Base-by-base conservation (phyloP, 2,797 vertebrate genomes). In the Pseudochirops corinnae region DNA sequence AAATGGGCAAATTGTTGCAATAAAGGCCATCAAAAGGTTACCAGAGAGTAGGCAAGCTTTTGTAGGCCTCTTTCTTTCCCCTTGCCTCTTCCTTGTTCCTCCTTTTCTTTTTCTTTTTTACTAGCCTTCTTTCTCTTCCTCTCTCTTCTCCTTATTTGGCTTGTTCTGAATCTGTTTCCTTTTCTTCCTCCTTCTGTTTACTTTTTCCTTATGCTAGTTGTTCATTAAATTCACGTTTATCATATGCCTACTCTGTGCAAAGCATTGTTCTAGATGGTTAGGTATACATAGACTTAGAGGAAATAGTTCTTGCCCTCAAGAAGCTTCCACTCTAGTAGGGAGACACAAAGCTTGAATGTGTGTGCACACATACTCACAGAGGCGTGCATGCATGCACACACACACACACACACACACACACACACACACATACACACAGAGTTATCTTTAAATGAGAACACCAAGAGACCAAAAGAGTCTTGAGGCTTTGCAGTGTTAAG, bases 1-100 rank as follows among this genome's bases (percentile, higher is more conserved):
- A 98, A 95, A 55, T 96, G 91, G 60, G 96, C 18, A 0, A 96
- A 87, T 94, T 97, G 97, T 97, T 97, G 97, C 96, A 97, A 96
- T 97, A 95, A 97, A 82, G 94, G 92, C 96, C 95, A 95, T 93
- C 93, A 56, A 90, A 95, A 96, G 93, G 97, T 91, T 62, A 91
- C 55, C 5, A 3, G 53, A 3, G 53, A 92, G 5, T 14, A 29
- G 18, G 5, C 29, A 62, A 91, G 53, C 3, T 94, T 92, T 55
- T 14, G 5, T 0, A 9, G 33, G 53, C 28, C 56, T 16, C 12
- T 29, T 24, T 14, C 31, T 55, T 14, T 33, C 56, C 39, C 10
- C 92, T 18, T 5, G 21, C 26, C 67, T 3, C 31, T 62, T 14
- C 50, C 39, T 74, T n/a, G 28, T 82, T 87, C 55, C 3, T 55